Evolutionary conservation across 1,140 invertebrate genomes (phyloP), one percentile per base, ranked within the genome.

Genomic region (Aplysia californica): DNA sequence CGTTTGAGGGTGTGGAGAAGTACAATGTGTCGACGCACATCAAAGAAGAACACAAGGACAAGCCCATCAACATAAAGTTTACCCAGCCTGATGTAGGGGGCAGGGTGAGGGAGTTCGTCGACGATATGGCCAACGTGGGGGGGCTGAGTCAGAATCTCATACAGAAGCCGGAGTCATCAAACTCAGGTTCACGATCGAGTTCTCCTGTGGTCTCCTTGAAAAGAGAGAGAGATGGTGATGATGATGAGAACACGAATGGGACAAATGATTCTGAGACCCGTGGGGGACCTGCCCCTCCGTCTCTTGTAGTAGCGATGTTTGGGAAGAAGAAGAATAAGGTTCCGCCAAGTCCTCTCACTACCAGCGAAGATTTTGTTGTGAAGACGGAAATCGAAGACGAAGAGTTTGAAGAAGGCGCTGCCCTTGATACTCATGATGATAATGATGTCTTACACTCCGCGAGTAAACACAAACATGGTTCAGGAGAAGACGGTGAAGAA

Each of bases 1-100:
- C 61, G 15, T 76, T 77, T 41, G 59, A 77, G 67, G 79, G 79
- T 23, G 77, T 80, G 33, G 79, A 80, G 73, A 77, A 76, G 29
- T 81, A 81, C 70, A 72, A 75, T 39, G 77, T 81, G 20, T 71
- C 78, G 23, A 75, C 66, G 0, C 80, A 81, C 66, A 79, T 81
- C 66, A 79, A 77, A 31, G 80, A 81, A 31, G 75, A 73, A 6
- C 80, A 81, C 61, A 69, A 64, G 23, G 72, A 66, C 33, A 35
- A 29, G 18, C 68, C 77, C 2, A 58, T 77, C 36, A 77, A 67
- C 36, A 64, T 77, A 4, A 33, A 50, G 26, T 78, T 67, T 26
- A n/a, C 74, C 6, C n/a, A 64, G 29, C 74, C 78, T 10, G 75
- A 81, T 39, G 64, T 81, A 1, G 61, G 67, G 18, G 41, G 23